Base-by-base conservation (phyloP, 2,888 invertebrate species). In the Alloscopus bannaensis region DNA sequence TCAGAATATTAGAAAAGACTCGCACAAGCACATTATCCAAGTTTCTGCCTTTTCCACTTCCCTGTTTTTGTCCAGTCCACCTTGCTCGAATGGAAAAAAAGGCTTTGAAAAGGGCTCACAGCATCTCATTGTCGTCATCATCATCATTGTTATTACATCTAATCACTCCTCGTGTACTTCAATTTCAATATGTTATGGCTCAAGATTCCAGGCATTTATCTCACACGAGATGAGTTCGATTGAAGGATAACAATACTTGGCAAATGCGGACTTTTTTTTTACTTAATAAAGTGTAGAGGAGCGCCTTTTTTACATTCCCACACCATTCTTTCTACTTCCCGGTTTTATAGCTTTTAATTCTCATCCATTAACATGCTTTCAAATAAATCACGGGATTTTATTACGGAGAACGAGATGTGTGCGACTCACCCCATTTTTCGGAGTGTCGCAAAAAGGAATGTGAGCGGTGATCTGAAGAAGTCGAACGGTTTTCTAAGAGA, bases 341-440 rank as follows among this genome's bases (percentile, higher is more conserved):
- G 69, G n/a, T 69, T 76, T 69, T 77, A 77, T 69, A 70, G 69
- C 77, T 70, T 64, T 77, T 77, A 77, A 77, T 77, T 70, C 59
- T 77, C 70, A 50, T 69, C 68, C 77, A 77, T 77, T 77, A 77
- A 64, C 77, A 77, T 77, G 59, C 76, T 57, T 76, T 22, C n/a
- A 45, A 62, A 71, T 71, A 62, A 71, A 71, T 71, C 71, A 71
- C 71, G 71, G 45, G 40, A 60, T 71, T 71, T 71, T 45, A n/a
- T 47, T 47, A 47, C n/a, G 18, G 3, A 47, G 8, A 36, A 8
- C 8, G 36, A 36, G 36, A n/a, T n/a, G n/a, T n/a, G n/a, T n/a
- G n/a, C n/a, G n/a, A n/a, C n/a, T n/a, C n/a, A n/a, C n/a, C n/a
- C n/a, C n/a, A n/a, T n/a, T n/a, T n/a, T n/a, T n/a, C n/a, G n/a